These are phyloP conservation scores for Arnoldichthys spilopterus DNA, from an alignment of 2,797 vertebrate species.

Conservation along the genomic window DNA sequence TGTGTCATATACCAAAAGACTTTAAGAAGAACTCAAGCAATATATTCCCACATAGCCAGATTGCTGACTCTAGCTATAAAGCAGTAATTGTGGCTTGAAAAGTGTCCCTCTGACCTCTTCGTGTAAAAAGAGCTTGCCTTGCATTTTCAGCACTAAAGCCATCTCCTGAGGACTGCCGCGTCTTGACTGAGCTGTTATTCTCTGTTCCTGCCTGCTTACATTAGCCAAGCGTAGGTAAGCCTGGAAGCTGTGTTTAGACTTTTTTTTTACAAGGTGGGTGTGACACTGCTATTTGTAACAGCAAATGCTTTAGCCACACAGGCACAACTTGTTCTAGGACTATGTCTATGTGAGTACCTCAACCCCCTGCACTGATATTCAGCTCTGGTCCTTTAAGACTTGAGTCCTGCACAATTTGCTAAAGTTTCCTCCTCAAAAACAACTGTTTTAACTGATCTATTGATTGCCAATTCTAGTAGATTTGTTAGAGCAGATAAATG, in stretches of 20 bases:
- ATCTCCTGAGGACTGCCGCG: constrained; percentile 19
- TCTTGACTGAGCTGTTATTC: constrained; percentile 22
- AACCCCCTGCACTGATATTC: too few relatives aligned
- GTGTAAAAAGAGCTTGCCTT: constrained; percentile 38
- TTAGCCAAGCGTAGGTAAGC: constrained; percentile 5
- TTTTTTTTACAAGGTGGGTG: background rate
- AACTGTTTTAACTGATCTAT: too few relatives aligned
- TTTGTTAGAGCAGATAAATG: too few relatives aligned
- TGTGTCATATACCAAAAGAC: background rate
- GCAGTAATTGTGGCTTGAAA: constrained; percentile 26
- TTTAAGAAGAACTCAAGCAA: background rate
- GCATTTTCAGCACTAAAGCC: constrained; percentile 29
- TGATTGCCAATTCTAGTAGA: too few relatives aligned
- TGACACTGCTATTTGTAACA: background rate
- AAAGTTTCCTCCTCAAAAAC: too few relatives aligned
- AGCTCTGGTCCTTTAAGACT: too few relatives aligned
- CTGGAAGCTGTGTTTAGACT: background rate
- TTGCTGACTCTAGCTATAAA: constrained; percentile 28
- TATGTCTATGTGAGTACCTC: background rate
- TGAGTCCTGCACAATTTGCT: too few relatives aligned
- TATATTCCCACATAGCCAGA: constrained; percentile 1
- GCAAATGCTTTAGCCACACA: background rate
- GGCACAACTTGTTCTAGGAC: background rate
- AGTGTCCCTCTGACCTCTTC: constrained; percentile 29
- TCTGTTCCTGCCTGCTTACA: background rate